Evolutionary conservation across 1,140 invertebrate genomes (phyloP).

Genomic region (Lutraria rhynchaena): DNA sequence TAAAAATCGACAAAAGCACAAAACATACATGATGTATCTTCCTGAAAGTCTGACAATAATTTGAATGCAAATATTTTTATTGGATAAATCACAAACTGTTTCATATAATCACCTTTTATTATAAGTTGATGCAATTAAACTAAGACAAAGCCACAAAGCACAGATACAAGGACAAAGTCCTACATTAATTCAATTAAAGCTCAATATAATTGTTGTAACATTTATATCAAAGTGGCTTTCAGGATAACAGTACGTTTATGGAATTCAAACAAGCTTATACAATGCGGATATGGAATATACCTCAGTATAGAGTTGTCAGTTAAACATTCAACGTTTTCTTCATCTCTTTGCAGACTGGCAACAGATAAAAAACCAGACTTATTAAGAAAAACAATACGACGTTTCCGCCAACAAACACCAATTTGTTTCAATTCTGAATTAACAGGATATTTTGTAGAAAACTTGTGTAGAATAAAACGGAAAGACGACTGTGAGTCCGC

Average conservation of each 20-base stretch:
- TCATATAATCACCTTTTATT: no score
- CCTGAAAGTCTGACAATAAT: no score
- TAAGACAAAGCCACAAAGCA: no score
- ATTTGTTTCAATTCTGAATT: not conserved
- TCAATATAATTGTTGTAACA: not conserved
- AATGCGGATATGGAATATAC: not conserved
- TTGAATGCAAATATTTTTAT: no score
- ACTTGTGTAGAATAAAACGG: slow-evolving; percentile 18
- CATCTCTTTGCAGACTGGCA: not conserved
- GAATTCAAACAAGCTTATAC: not conserved
- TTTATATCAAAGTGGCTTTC: not conserved
- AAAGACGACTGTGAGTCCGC: slow-evolving; percentile 13
- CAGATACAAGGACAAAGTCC: not conserved
- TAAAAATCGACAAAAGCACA: no score
- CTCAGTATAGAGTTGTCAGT: not conserved
- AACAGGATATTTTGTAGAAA: not conserved
- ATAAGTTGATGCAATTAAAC: no score
- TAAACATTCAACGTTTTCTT: slow-evolving; percentile 7
- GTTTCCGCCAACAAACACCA: not conserved
- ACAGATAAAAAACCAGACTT: not conserved
- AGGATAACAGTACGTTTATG: not conserved
- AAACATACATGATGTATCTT: no score
- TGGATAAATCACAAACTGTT: no score
- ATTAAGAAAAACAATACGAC: not conserved
- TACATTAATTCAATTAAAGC: not conserved